Base-by-base conservation (phyloP, 2,888 invertebrate species). In the Drosophila fulvimacula region DNA sequence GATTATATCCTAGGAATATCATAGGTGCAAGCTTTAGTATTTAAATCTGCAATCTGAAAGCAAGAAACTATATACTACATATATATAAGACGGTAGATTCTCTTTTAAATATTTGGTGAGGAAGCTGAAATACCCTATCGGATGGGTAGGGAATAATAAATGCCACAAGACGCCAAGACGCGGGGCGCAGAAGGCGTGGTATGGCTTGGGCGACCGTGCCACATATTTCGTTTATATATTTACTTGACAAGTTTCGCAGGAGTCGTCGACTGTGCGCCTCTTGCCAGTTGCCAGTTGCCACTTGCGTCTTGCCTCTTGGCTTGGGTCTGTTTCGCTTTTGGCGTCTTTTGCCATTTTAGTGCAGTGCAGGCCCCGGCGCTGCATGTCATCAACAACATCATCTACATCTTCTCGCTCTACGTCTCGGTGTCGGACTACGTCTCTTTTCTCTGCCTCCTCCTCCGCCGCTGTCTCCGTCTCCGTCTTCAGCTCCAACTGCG, bases 371-470 rank as follows among this genome's bases (percentile, higher is more conserved):
- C 79, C 65, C 60, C 69, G 64, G 67, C 82, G 82, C 86, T 83
- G 81, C 83, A 79, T 81, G 83, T 86, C 83, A 83, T 83, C 83
- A 83, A 83, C 83, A 83, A 83, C 83, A 86, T 83, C 83, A 83
- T 86, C 69, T 39, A 39, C 42, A 30, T 27, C 66, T 49, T 21
- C 51, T 15, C 49, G 15, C 32, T 15, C 34, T 34, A 4, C 15
- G 30, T 19, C 41, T 30, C 39, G 5, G 19, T 19, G 27, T 66
- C 48, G 63, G 71, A 56, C 41, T 24, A 44, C 46, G 21, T n/a
- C 57, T 41, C 36, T 44, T 49, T 38, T 11, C 60, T 59, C 44
- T 57, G 52, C 46, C 41, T 30, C 27, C 1, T 30, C 27, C 7
- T 30, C 1, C 27, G 56, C 11, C 41, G 13, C 44, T 51, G 53